Conservation (phyloP, 2,113 vertebrate genomes). For the Microcebus murinus region DNA sequence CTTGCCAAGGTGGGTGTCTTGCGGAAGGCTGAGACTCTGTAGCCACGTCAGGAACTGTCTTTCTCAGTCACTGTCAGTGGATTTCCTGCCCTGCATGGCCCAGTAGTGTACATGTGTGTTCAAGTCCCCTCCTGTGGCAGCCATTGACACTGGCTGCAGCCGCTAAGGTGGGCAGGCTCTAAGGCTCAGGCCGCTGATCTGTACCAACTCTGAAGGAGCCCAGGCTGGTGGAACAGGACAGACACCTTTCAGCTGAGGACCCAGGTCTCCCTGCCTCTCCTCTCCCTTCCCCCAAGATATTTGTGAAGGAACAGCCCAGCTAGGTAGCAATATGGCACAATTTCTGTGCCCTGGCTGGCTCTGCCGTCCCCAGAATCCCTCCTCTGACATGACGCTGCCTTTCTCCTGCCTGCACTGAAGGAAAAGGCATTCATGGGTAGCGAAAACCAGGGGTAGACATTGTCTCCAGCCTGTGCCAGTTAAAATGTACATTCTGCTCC, state of each 20-base stretch:
- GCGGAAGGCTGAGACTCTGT: not conserved
- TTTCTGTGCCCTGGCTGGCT: constrained; percentile 61
- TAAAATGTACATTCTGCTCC: constrained; percentile 41
- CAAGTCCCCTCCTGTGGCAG: not conserved
- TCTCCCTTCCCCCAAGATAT: constrained; percentile 12
- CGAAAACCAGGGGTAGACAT: not conserved
- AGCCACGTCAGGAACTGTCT: constrained; percentile 37
- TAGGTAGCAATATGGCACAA: constrained; percentile 71
- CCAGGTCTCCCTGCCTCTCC: not conserved
- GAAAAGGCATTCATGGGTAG: constrained; percentile 8
- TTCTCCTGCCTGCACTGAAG: constrained; percentile 32
- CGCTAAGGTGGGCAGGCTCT: not conserved
- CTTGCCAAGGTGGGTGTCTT: not conserved
- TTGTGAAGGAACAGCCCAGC: constrained; percentile 36
- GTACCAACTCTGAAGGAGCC: not conserved
- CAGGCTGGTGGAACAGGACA: not conserved
- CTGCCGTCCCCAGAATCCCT: constrained; percentile 26
- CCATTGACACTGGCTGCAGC: not conserved
- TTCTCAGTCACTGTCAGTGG: constrained; percentile 30
- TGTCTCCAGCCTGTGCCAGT: not conserved
- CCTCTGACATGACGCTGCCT: constrained; percentile 26
- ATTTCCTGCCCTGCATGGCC: not conserved
- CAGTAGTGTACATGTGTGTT: not conserved
- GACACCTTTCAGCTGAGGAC: not conserved
- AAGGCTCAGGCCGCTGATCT: not conserved